phyloP scores from a whole-genome alignment of 2,797 vertebrate species.

The Tokudaia tokunoshimensis region DNA sequence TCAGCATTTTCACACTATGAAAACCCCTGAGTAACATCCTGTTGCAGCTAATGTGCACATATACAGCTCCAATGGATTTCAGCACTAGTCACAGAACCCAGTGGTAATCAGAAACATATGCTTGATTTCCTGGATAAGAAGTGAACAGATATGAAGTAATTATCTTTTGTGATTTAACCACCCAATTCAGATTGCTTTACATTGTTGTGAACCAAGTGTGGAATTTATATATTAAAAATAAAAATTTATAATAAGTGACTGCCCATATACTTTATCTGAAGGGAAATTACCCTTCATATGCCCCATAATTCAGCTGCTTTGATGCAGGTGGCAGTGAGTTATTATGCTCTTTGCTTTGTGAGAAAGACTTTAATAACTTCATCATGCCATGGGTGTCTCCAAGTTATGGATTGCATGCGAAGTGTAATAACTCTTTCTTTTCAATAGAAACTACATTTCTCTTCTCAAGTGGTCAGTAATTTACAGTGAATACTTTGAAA shows the following conservation, averaged over 20 bases:
- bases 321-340: slow-evolving; percentile 75
- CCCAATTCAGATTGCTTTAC: slow-evolving; percentile 64
- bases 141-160: slow-evolving; percentile 45
- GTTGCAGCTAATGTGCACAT: slow-evolving; percentile 27
- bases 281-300: slow-evolving; percentile 71
- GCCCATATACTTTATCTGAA: slow-evolving; percentile 67
- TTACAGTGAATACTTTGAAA: slow-evolving; percentile 2
- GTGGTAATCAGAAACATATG: not conserved
- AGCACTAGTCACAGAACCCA: not conserved
- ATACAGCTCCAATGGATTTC: not conserved
- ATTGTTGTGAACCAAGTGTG: slow-evolving; percentile 72
- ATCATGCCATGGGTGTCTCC: slow-evolving; percentile 59
- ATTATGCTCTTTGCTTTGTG: slow-evolving; percentile 60
- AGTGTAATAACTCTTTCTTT: slow-evolving; percentile 58
- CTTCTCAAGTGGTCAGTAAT: slow-evolving; percentile 32
- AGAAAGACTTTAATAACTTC: slow-evolving; percentile 63
- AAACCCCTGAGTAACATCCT: slow-evolving; percentile 12
- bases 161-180: slow-evolving; percentile 65
- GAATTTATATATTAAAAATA: slow-evolving; percentile 74
- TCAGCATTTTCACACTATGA: not conserved
- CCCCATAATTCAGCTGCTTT: slow-evolving; percentile 53
- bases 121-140: slow-evolving; percentile 53
- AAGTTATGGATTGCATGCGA: slow-evolving; percentile 67
- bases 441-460: slow-evolving; percentile 64
- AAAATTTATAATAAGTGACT: slow-evolving; percentile 67